A percentile compares a stretch with the other conserved stretches of the same genome.
phyloP scores from a whole-genome alignment of 2,888 invertebrate species.

The Hesperia comma region DNA sequence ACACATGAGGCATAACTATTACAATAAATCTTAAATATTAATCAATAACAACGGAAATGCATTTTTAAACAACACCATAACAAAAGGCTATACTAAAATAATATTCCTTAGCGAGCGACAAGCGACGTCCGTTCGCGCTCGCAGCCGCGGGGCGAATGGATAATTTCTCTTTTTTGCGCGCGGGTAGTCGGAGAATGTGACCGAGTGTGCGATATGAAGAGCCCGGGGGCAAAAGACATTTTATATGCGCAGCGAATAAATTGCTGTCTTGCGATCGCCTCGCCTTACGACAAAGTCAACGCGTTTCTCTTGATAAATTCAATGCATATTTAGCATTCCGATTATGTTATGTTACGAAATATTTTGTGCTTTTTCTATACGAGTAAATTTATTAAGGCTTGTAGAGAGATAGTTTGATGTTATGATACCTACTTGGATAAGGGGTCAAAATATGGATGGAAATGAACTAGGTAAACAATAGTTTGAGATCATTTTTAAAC shows the following conservation, averaged over 20 bases:
- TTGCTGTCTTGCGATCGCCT: constrained; percentile 27
- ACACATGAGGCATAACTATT: no score
- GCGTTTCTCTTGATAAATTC: constrained; percentile 22
- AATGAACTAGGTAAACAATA: no score
- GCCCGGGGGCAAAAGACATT: constrained; percentile 63
- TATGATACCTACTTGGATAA: no score
- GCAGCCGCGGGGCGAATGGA: constrained; percentile 62
- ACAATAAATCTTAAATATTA: no score
- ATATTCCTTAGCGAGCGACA: constrained; percentile 63
- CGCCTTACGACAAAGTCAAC: constrained; percentile 31
- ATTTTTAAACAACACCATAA: constrained; percentile 50
- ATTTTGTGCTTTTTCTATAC: no score
- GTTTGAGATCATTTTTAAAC: no score
- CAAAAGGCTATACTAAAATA: constrained; percentile 56
- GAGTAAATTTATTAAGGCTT: no score
- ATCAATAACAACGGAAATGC: neutral
- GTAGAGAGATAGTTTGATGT: no score
- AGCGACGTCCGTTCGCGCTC: constrained; percentile 62
- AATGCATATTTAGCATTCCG: constrained; percentile 23
- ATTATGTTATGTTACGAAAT: neutral
- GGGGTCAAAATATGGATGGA: no score
- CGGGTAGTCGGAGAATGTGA: constrained; percentile 70
- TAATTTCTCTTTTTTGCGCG: constrained; percentile 55
- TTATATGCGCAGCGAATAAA: constrained; percentile 46
- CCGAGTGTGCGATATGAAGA: constrained; percentile 72